Evolutionary conservation across 2,797 vertebrate genomes (phyloP).

Genomic region (Iguana delicatissima): DNA sequence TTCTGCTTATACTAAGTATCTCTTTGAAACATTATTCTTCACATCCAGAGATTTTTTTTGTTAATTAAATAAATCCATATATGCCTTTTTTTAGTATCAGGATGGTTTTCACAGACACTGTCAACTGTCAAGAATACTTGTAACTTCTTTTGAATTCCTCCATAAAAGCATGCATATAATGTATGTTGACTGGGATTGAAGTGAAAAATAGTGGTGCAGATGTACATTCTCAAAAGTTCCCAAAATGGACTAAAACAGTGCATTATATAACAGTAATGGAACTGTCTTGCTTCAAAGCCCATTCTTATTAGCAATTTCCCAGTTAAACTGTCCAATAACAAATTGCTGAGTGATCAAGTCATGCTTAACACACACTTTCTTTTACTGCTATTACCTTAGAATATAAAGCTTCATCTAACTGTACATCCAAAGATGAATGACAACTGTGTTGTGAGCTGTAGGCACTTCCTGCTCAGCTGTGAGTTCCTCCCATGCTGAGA

Average conservation of each 20-base stretch:
- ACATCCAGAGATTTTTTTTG: neutral
- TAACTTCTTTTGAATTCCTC: conserved; percentile 51
- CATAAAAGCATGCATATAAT: conserved; percentile 14
- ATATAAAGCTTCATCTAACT: neutral
- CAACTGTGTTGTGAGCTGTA: neutral
- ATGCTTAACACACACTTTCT: neutral
- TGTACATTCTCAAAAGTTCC: conserved; percentile 35
- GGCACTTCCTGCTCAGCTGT: neutral
- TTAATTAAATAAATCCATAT: conserved; percentile 56
- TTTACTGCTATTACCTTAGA: neutral
- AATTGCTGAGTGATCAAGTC: neutral
- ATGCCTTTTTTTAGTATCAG: conserved; percentile 56
- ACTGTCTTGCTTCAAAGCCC: conserved; percentile 4
- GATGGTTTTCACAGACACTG: conserved; percentile 53
- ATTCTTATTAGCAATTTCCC: neutral
- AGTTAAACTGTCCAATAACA: neutral
- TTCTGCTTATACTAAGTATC: conserved; percentile 60
- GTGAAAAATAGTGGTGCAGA: conserved; percentile 36
- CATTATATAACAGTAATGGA: conserved; percentile 27
- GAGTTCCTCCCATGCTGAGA: neutral
- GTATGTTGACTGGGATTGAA: conserved; percentile 42
- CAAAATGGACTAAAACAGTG: conserved; percentile 19
- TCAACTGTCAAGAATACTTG: conserved; percentile 49
- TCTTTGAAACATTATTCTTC: conserved; percentile 56
- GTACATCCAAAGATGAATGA: neutral